Evolutionary conservation across 2,113 vertebrate genomes (phyloP), one percentile per base, ranked within the genome.

Genomic region (Mustela lutreola): DNA sequence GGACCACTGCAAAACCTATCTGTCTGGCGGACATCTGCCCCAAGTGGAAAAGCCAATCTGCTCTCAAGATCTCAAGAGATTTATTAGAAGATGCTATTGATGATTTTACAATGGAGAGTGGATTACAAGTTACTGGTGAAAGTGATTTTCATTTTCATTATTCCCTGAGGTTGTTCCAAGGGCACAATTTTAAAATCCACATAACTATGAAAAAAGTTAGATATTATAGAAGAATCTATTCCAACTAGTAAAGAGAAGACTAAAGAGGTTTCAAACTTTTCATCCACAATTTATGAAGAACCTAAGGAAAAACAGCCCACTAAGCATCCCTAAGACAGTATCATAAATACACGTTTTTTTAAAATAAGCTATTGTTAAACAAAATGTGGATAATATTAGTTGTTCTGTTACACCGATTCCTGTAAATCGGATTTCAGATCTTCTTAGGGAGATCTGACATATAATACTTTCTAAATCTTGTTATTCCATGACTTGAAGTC

Each of bases 401-500:
- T 56, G 67, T 95, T 88, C 60, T 88, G 70, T 86, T 92, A 78
- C 14, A 82, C 4, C 11, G 42, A 62, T 82, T 92, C 39, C 86
- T 96, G 2, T 82, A 73, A 87, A 94, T 92, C 4, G 92, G 58
- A 89, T 76, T 73, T 93, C 42, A 70, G 7, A 89, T 91, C 31
- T 90, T 89, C 53, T 67, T 92, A 85, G 45, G 48, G 36, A 71
- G 60, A 86, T 33, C 19, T 79, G 65, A 94, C 31, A 91, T 28
- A 73, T 28, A 95, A 71, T 39, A n/a, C n/a, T 88, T 58, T 58
- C 60, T 89, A 93, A 88, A 97, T 89, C 90, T 93, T 94, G 11
- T 89, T 89, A 97, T 73, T 80, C 53, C 60, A 19, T 79, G 42
- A 80, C 5, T 63, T 92, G 79, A n/a, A 36, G 92, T 92, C 26